Base-by-base conservation (phyloP, 2,888 invertebrate species). In the Timema podura region DNA sequence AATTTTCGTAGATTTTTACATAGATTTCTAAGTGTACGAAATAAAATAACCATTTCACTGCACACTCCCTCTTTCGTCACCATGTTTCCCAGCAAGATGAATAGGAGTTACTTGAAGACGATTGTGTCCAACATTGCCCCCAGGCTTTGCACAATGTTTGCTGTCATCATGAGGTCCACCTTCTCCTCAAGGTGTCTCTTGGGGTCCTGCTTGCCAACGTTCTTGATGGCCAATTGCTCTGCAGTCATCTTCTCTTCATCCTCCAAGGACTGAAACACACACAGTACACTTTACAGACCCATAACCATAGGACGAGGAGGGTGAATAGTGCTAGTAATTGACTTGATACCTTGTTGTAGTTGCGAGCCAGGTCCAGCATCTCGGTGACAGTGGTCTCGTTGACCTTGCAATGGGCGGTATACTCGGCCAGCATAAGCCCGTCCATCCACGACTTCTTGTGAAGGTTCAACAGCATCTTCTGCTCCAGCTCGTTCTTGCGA, bases 391-490 rank as follows among this genome's bases (percentile, higher is more conserved):
- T 96, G 68, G 89, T 91, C 81, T 97, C 96, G 81, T 99, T 99
- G 65, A 93, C 88, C 74, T 90, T 88, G 82, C 97, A 95, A 81
- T 98, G 98, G 74, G 95, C 93, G 73, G 92, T 89, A 81, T 96
- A 98, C 81, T 96, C 93, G 67, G 93, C 90, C 74, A 98, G 84
- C 49, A 91, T 93, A 5, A 97, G 87, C 16, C 97, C 96, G 80
- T 97, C 97, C 91, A 96, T 96, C 97, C 97, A 98, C 0, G 97
- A 96, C 81, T 98, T 97, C 84, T 99, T 99, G 83, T 99, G 97
- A 75, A 99, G 85, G 84, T 99, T 99, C 72, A 99, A 83, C 73
- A 99, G 84, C 99, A 99, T 99, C 85, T 98, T 98, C 81, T 99
- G 98, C 82, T 99, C 99, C 74, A 98, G 83, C 82, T 98, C 97